Evolutionary conservation across 2,888 invertebrate species (phyloP), one percentile per base, ranked within the genome.

Genomic region (Tenthredo livida): DNA sequence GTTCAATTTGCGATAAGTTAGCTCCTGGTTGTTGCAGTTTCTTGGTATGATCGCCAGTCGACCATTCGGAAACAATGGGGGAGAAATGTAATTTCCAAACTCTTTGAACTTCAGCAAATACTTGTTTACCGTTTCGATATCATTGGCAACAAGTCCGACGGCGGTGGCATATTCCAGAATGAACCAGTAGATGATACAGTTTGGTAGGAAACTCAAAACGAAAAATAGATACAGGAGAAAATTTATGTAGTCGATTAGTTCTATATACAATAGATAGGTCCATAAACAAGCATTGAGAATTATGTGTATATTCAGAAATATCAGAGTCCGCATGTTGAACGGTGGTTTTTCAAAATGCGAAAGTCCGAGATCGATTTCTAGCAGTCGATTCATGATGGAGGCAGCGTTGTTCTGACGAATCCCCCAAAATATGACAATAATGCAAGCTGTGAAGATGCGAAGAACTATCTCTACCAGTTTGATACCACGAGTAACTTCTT

Each of bases 161-260:
- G 12, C 12, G 2, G 10, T 10, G 2, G 0, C 25, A 25, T 61
- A 61, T 61, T 61, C 61, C n/a, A 25, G 7, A 25, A 61, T 61
- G 0, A 61, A 25, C 61, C 61, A 61, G 61, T 7, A 25, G 12
- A 61, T 61, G 9, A 61, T 3, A 61, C 12, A 12, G 2, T 10
- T 12, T 61, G 10, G 61, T 10, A 12, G 0, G 3, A 3, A 0
- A 7, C 4, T 12, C 0, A 25, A 3, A 12, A 61, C 1, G 3
- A 10, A 12, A 3, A 0, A 2, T 25, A 25, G 2, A 25, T n/a
- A 25, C 2, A 3, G 10, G 10, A 0, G n/a, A 2, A 3, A 2
- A 25, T 4, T 3, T 12, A 0, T 0, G 25, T 0, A 25, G 3
- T 54, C 0, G 4, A 6, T 12, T 10, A n/a, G 10, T 21, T 25